These are phyloP conservation scores for Microplitis deprimator DNA, from an alignment of 2,888 invertebrate genomes.

Conservation along the genomic window DNA sequence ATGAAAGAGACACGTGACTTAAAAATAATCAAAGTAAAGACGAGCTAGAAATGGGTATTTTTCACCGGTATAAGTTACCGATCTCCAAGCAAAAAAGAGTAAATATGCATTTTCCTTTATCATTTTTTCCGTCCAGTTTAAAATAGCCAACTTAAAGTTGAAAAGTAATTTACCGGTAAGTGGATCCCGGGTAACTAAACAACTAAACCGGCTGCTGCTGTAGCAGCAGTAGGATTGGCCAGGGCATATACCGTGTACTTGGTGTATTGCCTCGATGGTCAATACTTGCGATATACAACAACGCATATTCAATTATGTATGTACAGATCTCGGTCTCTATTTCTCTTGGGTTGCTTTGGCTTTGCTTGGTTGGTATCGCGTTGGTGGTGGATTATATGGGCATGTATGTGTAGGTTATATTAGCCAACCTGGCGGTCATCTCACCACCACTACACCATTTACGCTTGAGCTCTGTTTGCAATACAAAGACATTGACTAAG, in stretches of 20 bases:
- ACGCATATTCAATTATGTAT: conserved; percentile 12
- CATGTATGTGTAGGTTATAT: conserved; percentile 6
- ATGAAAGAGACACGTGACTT: background rate
- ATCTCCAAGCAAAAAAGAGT: background rate
- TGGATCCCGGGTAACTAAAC: background rate
- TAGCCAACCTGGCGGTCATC: conserved; percentile 20
- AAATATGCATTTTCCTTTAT: too few relatives aligned
- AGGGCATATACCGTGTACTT: too few relatives aligned
- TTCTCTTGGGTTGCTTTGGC: background rate
- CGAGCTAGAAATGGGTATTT: too few relatives aligned
- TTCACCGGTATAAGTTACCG: background rate
- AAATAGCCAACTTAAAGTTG: background rate
- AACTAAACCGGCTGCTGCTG: background rate
- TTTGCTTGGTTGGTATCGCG: conserved; percentile 16
- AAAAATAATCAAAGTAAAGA: too few relatives aligned
- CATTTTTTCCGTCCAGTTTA: too few relatives aligned
- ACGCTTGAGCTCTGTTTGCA: conserved; percentile 56
- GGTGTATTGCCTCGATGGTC: background rate
- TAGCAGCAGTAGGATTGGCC: too few relatives aligned
- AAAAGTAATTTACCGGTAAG: background rate
- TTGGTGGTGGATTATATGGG: background rate
- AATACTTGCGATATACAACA: background rate
- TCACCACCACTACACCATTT: conserved; percentile 48
- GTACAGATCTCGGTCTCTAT: conserved; percentile 17
- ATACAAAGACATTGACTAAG: conserved; percentile 53